Conservation (phyloP, 2,797 vertebrate genomes). For the Gallinago nigripennis region DNA sequence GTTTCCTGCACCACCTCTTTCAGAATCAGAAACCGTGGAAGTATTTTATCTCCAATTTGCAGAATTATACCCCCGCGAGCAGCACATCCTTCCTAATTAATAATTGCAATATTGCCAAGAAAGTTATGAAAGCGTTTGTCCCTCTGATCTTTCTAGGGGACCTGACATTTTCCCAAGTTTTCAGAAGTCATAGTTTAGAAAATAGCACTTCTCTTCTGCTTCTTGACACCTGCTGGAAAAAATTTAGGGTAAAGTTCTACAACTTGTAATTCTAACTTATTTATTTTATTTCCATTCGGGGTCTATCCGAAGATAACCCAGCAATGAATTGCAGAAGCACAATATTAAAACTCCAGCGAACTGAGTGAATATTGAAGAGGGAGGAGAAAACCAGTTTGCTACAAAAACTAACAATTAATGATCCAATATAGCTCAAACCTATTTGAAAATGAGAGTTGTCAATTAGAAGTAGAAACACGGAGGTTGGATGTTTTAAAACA, state of each 20-base stretch:
- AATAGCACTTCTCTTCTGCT: background rate
- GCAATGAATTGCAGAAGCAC: background rate
- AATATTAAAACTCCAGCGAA: background rate
- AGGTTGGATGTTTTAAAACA: background rate
- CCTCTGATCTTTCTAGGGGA: accelerated
- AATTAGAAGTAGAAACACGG: background rate
- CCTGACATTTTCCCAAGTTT: background rate
- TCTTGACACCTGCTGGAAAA: background rate
- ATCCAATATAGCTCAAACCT: background rate
- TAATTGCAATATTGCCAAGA: background rate
- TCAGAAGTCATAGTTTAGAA: background rate
- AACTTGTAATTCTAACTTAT: background rate
- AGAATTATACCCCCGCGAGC: background rate
- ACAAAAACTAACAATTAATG: background rate
- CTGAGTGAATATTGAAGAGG: background rate
- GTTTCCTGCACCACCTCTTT: background rate
- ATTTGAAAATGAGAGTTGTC: background rate
- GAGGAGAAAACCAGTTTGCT: background rate
- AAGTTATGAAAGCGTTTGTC: background rate
- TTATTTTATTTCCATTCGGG: background rate
- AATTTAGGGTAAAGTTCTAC: background rate
- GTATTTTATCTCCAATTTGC: background rate
- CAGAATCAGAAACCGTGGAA: background rate
- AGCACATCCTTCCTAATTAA: background rate
- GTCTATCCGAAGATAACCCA: background rate